Evolutionary conservation across 2,888 invertebrate species (phyloP).

Genomic region (Heliconius charithonia): DNA sequence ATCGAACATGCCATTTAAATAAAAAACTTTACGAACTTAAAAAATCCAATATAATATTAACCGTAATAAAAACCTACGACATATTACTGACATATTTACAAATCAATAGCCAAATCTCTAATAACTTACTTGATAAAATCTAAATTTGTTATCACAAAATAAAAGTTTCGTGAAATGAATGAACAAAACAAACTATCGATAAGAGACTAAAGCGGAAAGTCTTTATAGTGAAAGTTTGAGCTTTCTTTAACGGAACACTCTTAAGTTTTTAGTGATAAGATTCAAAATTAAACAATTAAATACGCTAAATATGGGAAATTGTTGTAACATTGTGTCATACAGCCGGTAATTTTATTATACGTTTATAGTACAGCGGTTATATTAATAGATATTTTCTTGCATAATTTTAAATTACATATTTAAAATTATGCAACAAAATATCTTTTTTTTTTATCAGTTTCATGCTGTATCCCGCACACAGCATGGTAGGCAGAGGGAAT

Average conservation of each 20-base stretch:
- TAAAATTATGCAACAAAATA: too few species aligned
- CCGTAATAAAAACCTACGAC: too few species aligned
- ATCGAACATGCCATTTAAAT: too few species aligned
- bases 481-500: too few species aligned
- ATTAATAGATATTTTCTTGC: background rate
- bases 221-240: conserved; percentile 19
- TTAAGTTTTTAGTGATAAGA: background rate
- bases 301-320: background rate
- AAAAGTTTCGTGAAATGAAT: conserved; percentile 18
- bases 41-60: too few species aligned
- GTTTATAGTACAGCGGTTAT: background rate
- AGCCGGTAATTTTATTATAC: conserved; percentile 10
- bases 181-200: conserved; percentile 24
- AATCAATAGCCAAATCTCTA: background rate
- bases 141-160: background rate
- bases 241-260: background rate
- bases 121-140: background rate
- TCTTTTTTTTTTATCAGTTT: too few species aligned
- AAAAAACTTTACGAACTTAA: too few species aligned
- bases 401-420: background rate
- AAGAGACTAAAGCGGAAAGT: conserved; percentile 16
- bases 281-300: conserved; percentile 2
- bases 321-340: conserved; percentile 16
- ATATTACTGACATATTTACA: background rate
- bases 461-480: too few species aligned